Base-by-base conservation (phyloP, 1,140 invertebrate genomes). In the Adoxophyes honmai region DNA sequence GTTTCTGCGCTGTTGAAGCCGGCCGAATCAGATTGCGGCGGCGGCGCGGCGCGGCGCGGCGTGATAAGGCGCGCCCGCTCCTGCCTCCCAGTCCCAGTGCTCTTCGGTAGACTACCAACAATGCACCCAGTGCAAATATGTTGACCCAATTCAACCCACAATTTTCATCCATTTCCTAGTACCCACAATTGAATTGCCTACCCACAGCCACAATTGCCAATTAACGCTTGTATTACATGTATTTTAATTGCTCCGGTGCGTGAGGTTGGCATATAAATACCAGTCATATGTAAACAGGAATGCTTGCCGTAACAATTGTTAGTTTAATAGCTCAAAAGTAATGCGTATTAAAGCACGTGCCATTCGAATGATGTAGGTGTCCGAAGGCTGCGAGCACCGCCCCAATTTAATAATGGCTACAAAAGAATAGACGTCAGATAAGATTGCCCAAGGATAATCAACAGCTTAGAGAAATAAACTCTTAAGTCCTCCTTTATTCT, bases 1-100 rank as follows among this genome's bases (percentile, higher is more conserved):
- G 28, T 35, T 16, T 34, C 35, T 35, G 52, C 34, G 34, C 34
- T 37, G 52, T 18, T 37, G 52, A 18, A 34, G 28, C 28, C 34
- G 0, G 34, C 33, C 21, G 34, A 62, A 66, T 66, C 64, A 57
- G 64, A 70, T 70, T 66, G 59, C 33, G 68, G 60, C 37, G 14
- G 15, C 11, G 28, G 58, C 21, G 52, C 21, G n/a, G 8, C 37
- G 33, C 18, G 60, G 34, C 44, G 14, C 8, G 55, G 16, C 28
- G 54, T 38, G 66, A 68, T 68, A 68, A 63, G 58, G 57, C 48
- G 53, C 59, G 16, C 37, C 13, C 39, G 16, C 39, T 18, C 1
- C 42, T 21, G 21, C 21, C 39, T 28, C 1, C 3, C 39, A 9
- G 38, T n/a, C 21, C 42, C 21, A 3, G 6, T 28, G 21, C 21